phyloP scores from a whole-genome alignment of 1,140 invertebrate genomes.

The Phenacoccus solenopsis region DNA sequence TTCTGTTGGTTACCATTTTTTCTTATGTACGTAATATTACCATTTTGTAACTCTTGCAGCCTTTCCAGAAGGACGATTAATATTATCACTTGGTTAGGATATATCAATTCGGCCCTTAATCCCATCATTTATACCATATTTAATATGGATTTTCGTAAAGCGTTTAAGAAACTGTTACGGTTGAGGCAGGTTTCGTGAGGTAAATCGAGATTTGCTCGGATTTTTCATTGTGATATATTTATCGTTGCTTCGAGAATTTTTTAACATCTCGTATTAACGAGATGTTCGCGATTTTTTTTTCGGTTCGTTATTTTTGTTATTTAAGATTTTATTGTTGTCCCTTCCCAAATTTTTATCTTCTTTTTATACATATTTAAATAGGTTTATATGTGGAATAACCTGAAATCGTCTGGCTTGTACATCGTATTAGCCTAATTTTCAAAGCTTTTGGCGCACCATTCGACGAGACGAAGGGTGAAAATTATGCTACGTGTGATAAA shows the following conservation, averaged over 20 bases:
- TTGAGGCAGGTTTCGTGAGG: constrained; percentile 32
- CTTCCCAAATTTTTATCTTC: no score
- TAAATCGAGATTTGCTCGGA: not conserved
- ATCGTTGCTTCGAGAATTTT: not conserved
- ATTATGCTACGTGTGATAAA: not conserved
- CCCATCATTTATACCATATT: constrained; percentile 97
- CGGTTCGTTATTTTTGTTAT: not conserved
- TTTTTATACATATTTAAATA: no score
- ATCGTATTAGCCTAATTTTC: no score
- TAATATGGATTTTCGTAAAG: constrained; percentile 87
- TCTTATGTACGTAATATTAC: constrained; percentile 83
- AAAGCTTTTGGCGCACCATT: no score
- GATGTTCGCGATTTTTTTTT: not conserved
- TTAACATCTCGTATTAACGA: no score
- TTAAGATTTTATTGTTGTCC: not conserved
- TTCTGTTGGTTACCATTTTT: constrained; percentile 96
- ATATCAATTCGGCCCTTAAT: constrained; percentile 93
- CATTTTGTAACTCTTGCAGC: constrained; percentile 61
- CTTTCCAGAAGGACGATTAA: constrained; percentile 67
- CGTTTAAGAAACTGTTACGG: constrained; percentile 76
- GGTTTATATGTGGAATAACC: no score
- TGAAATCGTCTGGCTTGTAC: no score
- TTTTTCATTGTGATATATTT: not conserved
- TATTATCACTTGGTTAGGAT: constrained; percentile 93
- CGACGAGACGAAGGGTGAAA: no score